Conservation (phyloP, 2,888 invertebrate genomes). For the Rhaphigaster nebulosa region DNA sequence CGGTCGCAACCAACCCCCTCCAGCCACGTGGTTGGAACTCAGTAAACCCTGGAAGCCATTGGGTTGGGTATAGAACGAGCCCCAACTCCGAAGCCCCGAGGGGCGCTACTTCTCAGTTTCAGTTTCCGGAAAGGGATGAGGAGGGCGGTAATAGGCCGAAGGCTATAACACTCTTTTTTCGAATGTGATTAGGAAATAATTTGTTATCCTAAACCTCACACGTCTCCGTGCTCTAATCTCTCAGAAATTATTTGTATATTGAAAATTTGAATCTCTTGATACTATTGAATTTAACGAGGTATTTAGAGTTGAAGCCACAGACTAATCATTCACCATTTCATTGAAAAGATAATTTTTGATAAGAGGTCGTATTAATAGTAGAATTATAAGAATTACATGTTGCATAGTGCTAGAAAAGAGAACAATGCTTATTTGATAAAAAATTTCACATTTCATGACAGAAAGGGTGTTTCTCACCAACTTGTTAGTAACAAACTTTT, state of each 20-base stretch:
- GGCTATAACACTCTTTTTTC: not conserved
- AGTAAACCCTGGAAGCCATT: slow-evolving; percentile 3
- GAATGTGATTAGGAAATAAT: not conserved
- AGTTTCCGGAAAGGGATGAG: not conserved
- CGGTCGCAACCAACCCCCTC: not conserved
- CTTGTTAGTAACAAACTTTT: not conserved
- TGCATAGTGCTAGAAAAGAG: not conserved
- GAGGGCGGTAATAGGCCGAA: not conserved
- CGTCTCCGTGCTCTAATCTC: not conserved
- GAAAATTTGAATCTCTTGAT: not conserved
- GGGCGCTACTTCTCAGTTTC: not conserved
- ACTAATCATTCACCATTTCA: no score
- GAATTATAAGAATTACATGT: no score
- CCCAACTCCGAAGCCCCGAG: not conserved
- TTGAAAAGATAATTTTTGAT: no score
- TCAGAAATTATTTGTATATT: not conserved
- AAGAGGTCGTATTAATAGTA: no score
- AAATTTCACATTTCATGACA: not conserved
- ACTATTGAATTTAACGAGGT: not conserved
- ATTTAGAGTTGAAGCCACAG: no score
- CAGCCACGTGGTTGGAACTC: not conserved
- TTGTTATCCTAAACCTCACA: not conserved
- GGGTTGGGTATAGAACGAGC: not conserved
- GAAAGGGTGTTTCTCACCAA: not conserved
- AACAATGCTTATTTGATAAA: no score